phyloP scores from a whole-genome alignment of 2,888 invertebrate species.

The Tetragonula carbonaria region DNA sequence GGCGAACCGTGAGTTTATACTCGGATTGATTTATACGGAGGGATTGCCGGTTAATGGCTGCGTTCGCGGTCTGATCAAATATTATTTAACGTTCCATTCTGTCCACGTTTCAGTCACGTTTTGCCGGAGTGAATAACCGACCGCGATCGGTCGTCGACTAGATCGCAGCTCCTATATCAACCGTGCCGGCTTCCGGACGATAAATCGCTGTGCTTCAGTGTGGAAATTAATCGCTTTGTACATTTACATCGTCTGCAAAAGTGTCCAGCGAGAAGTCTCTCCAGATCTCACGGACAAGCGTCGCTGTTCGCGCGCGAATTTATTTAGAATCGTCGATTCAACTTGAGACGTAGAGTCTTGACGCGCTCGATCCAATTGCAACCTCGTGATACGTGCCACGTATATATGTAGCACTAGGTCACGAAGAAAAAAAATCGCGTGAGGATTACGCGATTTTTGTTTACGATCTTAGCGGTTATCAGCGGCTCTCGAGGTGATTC shows the following conservation, averaged over 20 bases:
- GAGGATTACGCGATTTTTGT: constrained; percentile 13
- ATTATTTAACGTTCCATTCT: constrained; percentile 36
- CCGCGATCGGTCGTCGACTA: constrained; percentile 23
- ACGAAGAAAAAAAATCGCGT: background rate
- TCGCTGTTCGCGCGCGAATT: too few relatives aligned
- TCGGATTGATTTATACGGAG: constrained; percentile 35
- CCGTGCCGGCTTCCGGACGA: background rate
- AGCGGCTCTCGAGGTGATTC: constrained; percentile 26
- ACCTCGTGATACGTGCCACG: background rate
- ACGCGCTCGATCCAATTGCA: background rate
- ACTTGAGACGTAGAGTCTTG: background rate
- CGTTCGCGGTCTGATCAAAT: constrained; percentile 31
- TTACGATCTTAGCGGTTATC: constrained; percentile 35
- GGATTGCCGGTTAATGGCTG: constrained; percentile 15
- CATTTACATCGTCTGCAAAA: background rate
- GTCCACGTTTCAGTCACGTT: constrained; percentile 51
- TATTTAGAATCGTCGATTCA: background rate
- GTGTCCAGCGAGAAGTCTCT: background rate
- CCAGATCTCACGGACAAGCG: background rate
- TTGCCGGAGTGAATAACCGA: constrained; percentile 26
- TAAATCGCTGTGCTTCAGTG: background rate
- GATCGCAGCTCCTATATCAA: constrained; percentile 32
- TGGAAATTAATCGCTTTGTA: constrained; percentile 11
- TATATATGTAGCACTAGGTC: background rate
- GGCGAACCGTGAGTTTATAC: background rate